phyloP scores from a whole-genome alignment of 23 tunicate species.

The Pegea sp. region DNA sequence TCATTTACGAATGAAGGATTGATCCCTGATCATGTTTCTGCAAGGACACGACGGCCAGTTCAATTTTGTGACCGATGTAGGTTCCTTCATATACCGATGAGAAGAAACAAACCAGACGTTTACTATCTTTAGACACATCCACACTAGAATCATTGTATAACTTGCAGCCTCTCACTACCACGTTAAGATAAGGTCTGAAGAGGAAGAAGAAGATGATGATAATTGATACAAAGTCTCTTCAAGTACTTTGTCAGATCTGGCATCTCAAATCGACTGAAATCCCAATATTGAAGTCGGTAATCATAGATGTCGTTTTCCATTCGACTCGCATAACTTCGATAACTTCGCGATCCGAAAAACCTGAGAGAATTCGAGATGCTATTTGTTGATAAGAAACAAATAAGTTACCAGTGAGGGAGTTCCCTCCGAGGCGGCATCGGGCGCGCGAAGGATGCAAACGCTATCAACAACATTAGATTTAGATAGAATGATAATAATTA shows the following conservation, averaged over 20 bases:
- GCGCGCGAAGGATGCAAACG: too few species aligned
- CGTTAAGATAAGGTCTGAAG: constrained; percentile 28
- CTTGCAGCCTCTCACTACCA: constrained; percentile 43
- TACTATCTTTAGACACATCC: constrained; percentile 43
- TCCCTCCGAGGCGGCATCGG: too few species aligned
- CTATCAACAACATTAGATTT: too few species aligned
- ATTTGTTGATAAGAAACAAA: too few species aligned
- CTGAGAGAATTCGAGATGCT: too few species aligned
- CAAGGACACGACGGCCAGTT: constrained; percentile 47
- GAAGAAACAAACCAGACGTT: constrained; percentile 40
- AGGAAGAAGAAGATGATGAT: background rate
- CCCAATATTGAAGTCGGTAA: constrained; percentile 89
- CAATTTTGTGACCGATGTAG: constrained; percentile 13
- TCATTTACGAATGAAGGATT: constrained; percentile 19
- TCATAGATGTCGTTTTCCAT: too few species aligned
- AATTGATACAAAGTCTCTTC: background rate
- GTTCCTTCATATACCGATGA: constrained; percentile 11
- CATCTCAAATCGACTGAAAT: constrained; percentile 29
- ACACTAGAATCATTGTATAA: constrained; percentile 77
- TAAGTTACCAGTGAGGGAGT: too few species aligned
- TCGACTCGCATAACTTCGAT: too few species aligned
- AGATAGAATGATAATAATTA: too few species aligned
- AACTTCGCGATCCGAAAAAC: too few species aligned
- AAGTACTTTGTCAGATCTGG: constrained; percentile 68
- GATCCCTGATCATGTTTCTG: constrained; percentile 21